phyloP scores from a whole-genome alignment of 2,113 vertebrate species.

The Rattus rattus region DNA sequence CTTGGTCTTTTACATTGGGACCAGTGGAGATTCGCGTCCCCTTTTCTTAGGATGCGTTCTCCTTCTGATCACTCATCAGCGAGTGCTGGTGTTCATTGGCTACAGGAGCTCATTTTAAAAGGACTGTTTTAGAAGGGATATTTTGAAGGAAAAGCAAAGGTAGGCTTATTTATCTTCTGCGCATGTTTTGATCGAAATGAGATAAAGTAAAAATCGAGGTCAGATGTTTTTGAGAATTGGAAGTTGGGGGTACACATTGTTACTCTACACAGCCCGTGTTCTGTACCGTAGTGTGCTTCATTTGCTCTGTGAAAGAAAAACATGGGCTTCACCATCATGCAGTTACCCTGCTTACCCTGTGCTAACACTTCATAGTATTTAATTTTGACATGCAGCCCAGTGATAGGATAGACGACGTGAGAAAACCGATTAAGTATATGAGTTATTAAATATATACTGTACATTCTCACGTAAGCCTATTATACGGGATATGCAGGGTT shows the following conservation, averaged over 20 bases:
- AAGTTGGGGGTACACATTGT: slow-evolving; percentile 12
- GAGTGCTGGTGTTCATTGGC: slow-evolving; percentile 15
- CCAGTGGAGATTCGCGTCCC: background rate
- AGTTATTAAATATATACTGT: background rate
- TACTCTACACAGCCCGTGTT: background rate
- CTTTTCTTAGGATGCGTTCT: background rate
- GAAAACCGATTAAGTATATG: background rate
- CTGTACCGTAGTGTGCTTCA: background rate
- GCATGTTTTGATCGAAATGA: slow-evolving; percentile 28
- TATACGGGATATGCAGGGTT: background rate
- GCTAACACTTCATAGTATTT: slow-evolving; percentile 17
- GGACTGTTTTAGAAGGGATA: background rate
- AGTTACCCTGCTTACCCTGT: background rate
- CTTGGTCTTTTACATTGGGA: slow-evolving; percentile 35
- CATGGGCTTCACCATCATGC: background rate
- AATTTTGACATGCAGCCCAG: background rate
- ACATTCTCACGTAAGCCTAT: background rate
- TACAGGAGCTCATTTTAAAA: slow-evolving; percentile 26
- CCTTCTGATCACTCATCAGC: background rate
- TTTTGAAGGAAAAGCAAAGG: slow-evolving; percentile 29
- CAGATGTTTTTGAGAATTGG: slow-evolving; percentile 31
- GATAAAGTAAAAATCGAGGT: slow-evolving; percentile 24
- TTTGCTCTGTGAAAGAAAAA: slow-evolving; percentile 9
- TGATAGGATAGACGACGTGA: background rate
- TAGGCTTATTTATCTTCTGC: slow-evolving; percentile 14